Evolutionary conservation across 1,140 invertebrate genomes (phyloP), one percentile per base, ranked within the genome.

Genomic region (Formica selysi): DNA sequence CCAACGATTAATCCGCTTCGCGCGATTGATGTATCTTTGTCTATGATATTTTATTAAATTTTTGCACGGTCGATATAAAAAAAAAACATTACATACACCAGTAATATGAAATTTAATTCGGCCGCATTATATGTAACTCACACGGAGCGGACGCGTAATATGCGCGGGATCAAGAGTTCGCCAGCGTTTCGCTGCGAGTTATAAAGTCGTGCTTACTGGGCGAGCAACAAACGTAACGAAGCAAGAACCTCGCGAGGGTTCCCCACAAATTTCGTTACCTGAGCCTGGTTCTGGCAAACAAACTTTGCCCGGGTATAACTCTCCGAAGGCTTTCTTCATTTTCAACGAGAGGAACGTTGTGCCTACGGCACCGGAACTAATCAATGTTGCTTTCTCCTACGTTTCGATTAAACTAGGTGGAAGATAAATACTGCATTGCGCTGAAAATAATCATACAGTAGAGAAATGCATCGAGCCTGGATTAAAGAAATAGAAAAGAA

Each of bases 221-320:
- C 3, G 57, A 67, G 73, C 62, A 89, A 76, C 79, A 48, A 74
- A 89, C 61, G 73, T 85, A 90, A 89, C 88, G 88, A 90, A 89
- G 74, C 88, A 76, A 61, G 41, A 54, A 36, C 70, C 73, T 87
- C 67, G 44, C 68, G 68, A 36, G 70, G 76, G 59, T 76, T 85
- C 38, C 22, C 71, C 81, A 57, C 44, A 89, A 89, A 90, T 89
- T 89, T 90, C 41, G 62, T 87, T 90, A 76, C 16, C 32, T 2
- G 36, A 51, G 62, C 11, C 54, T 59, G 61, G 64, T 41, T 87
- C 54, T 85, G 86, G 32, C 85, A 70, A 79, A 89, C 80, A 85
- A 89, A 89, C 62, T 83, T 70, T 29, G 3, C 19, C 1, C 68
- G 11, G 64, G 11, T 57, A 74, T 73, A 70, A 62, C 41, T 71